These are phyloP conservation scores for Onychostoma macrolepis DNA, from an alignment of 2,113 vertebrate genomes.

Conservation along the genomic window DNA sequence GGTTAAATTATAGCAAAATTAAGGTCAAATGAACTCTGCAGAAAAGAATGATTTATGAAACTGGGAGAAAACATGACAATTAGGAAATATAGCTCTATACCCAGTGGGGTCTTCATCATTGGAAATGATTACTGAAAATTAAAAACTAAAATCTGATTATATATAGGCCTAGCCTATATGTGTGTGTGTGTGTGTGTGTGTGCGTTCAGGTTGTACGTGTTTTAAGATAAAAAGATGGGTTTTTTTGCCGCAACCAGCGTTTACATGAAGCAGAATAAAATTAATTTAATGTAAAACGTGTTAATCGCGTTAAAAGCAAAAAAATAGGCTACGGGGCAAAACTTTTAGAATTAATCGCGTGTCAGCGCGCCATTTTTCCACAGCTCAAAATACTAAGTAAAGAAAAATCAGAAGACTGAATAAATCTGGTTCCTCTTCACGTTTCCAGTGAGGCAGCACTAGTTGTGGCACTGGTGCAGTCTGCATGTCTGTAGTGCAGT, in stretches of 20 bases:
- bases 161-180: no score
- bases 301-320: not conserved
- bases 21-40: not conserved
- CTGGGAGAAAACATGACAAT: not conserved
- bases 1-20: not conserved
- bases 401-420: not conserved
- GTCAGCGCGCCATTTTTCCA: not conserved
- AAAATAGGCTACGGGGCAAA: not conserved
- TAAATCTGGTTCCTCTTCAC: not conserved
- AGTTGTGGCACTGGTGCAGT: conserved; percentile 4
- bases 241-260: not conserved
- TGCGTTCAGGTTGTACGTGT: no score
- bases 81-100: not conserved
- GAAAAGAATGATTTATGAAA: not conserved
- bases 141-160: not conserved
- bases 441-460: conserved; percentile 25
- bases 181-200: no score
- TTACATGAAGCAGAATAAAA: not conserved
- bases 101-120: no score
- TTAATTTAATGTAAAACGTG: not conserved
- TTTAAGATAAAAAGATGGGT: no score
- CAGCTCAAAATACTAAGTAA: not conserved
- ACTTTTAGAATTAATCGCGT: not conserved
- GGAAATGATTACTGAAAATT: no score
- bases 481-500: conserved; percentile 6